Base-by-base conservation (phyloP, 1,140 invertebrate genomes). In the Dreissena rostriformis region DNA sequence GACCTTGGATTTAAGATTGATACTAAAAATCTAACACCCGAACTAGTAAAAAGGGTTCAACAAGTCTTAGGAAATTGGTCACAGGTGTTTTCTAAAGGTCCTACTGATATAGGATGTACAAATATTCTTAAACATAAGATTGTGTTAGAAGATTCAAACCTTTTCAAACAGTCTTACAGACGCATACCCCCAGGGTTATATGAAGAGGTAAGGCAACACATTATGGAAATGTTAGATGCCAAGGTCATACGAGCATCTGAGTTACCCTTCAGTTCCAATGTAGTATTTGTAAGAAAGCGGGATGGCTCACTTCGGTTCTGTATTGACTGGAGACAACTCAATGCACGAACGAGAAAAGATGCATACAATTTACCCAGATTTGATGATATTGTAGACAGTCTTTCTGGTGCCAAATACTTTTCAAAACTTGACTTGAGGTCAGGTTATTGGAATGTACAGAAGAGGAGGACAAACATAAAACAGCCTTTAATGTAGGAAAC, bases 401-500 rank as follows among this genome's bases (percentile, higher is more conserved):
- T 76, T 39, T 19, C 49, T 49, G 70, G 70, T n/a, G 26, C 70
- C 17, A 73, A 29, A 19, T 49, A 19, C 12, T 29, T 73, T 19
- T 73, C 70, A 8, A 73, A 73, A 53, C 70, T 49, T 51, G 70
- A 73, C 24, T 39, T 72, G 19, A 52, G 51, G 24, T 68, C 66
- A 22, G 66, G 66, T 15, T 68, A 68, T 28, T 73, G 70, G 70
- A 73, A 73, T 73, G 7, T 73, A 6, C 51, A 17, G 70, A 24
- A 51, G 8, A 73, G 63, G 76, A 78, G 39, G 51, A n/a, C 28
- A 67, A 52, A 55, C 71, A 92, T 61, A 91, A 93, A 72, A 94
- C 94, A 2, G 86, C 87, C 15, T 88, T 88, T 78, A 61, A 57
- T 19, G 82, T 68, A 49, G 70, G 49, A 15, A 80, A 49, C 70